Base-by-base conservation (phyloP, 2,113 vertebrate genomes). In the Paratilapia polleni region DNA sequence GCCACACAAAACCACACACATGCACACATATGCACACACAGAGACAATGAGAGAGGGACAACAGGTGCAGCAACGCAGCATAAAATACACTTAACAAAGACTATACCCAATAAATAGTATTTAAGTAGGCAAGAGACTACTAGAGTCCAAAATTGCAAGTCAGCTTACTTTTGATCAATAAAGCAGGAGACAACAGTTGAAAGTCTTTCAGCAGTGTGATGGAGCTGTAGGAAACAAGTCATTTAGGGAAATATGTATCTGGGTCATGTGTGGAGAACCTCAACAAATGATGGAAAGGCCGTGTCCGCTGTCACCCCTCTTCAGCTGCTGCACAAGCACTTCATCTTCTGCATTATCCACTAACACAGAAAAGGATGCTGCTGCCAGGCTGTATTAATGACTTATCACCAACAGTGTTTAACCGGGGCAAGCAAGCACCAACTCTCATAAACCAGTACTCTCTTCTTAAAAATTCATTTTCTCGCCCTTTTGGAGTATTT, bases 311-410 rank as follows among this genome's bases (percentile, higher is more conserved):
- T 73, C 68, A 73, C 68, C 47, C 6, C 47, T 73, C 68, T 54
- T 73, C 68, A 54, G 68, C 68, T 73, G 68, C 68, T 73, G 68
- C n/a, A 54, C 47, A 73, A 54, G 68, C 47, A 54, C 47, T 73
- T 73, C 26, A n/a, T 73, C 26, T 54, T 54, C 68, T 9, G 68
- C 26, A 73, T 52, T 52, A 54, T 73, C 68, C 68, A 31, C 47
- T 52, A 52, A 52, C 5, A 49, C 26, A 52, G 26, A 73, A 73
- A 73, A 52, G 43, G 43, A 3, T 4, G 66, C 47, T 4, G 6
- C 47, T 73, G 68, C 68, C 26, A 31, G 68, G 68, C 8, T 73
- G 68, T 73, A 73, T 73, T 73, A 54, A 52, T 54, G 11, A 52
- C 7, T 31, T 73, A 47, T 31, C 47, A 54, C 19, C 43, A 73